These are phyloP conservation scores for Spea bombifrons DNA, from an alignment of 2,113 vertebrate species.

Conservation along the genomic window DNA sequence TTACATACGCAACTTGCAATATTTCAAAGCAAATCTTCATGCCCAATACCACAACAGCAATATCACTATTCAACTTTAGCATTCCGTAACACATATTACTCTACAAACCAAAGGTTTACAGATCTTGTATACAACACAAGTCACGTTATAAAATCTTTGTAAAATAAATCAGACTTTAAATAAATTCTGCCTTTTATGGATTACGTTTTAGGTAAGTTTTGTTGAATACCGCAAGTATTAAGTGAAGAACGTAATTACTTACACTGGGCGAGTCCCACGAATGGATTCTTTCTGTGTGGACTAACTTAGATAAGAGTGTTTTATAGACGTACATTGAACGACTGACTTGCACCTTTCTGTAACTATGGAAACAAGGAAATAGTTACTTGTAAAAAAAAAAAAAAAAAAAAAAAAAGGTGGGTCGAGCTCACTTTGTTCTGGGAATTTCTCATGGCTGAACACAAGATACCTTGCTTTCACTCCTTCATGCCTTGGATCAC, in stretches of 20 bases:
- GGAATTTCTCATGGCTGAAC: slow-evolving; percentile 55
- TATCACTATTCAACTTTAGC: too few species aligned
- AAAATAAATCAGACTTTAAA: background rate
- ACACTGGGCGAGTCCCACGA: slow-evolving; percentile 7
- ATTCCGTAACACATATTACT: too few species aligned
- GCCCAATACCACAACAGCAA: too few species aligned
- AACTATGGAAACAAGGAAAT: slow-evolving; percentile 41
- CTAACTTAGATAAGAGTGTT: slow-evolving; percentile 51
- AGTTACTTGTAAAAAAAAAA: slow-evolving; percentile 49
- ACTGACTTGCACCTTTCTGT: slow-evolving; percentile 50
- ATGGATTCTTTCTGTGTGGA: slow-evolving; percentile 40
- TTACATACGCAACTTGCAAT: too few species aligned
- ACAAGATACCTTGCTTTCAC: slow-evolving; percentile 43
- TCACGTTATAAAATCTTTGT: background rate
- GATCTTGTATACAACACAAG: background rate
- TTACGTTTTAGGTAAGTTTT: background rate
- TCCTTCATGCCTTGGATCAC: slow-evolving; percentile 56
- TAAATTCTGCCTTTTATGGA: background rate
- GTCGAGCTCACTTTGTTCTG: slow-evolving; percentile 30
- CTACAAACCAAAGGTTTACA: too few species aligned
- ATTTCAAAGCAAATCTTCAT: too few species aligned
- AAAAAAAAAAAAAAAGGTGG: slow-evolving; percentile 43
- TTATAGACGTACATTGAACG: slow-evolving; percentile 49
- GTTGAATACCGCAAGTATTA: background rate
- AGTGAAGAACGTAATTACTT: background rate